Evolutionary conservation across 2,113 vertebrate species (phyloP), one percentile per base, ranked within the genome.

Genomic region (Pandion haliaetus): DNA sequence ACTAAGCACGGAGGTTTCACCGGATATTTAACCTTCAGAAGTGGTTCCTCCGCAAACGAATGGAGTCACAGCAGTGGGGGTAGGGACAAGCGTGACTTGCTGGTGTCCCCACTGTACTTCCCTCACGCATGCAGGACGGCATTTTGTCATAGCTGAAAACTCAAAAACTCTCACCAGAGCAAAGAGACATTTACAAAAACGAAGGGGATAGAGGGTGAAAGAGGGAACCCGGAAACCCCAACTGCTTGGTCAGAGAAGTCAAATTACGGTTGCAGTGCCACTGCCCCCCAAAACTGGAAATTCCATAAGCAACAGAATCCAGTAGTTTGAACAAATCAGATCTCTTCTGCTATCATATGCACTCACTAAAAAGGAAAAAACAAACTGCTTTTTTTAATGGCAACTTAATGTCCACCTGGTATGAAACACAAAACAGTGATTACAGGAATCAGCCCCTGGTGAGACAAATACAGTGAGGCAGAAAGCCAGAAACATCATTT

Each of bases 91-190:
- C 0, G 0, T 29, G 54, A 40, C 62, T 49, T 17, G 7, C 1
- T 38, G 1, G 3, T 38, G 49, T 47, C 44, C 57, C 31, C 7
- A 2, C 5, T 34, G 72, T 16, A 8, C 45, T 38, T 59, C 32
- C 66, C 54, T 44, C 0, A 0, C 21, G 25, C 2, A 3, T 5
- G 9, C 47, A 83, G 62, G 54, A 45, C 21, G 28, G 57, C 0
- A 0, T 40, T 81, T 49, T 5, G 3, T 20, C 38, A 32, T 19
- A 32, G 44, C 28, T 57, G 40, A 4, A 67, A 62, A 10, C n/a
- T 36, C 42, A 61, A 25, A 57, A 55, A 12, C 47, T 50, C 61
- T 67, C n/a, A 63, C 14, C 32, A 81, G 20, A 54, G 25, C 62
- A 77, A 83, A 32, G 8, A 61, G 45, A 3, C 71, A 15, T 57